Base-by-base conservation (phyloP, 92 coral and sea anemone genomes). In the Palythoa grandis region DNA sequence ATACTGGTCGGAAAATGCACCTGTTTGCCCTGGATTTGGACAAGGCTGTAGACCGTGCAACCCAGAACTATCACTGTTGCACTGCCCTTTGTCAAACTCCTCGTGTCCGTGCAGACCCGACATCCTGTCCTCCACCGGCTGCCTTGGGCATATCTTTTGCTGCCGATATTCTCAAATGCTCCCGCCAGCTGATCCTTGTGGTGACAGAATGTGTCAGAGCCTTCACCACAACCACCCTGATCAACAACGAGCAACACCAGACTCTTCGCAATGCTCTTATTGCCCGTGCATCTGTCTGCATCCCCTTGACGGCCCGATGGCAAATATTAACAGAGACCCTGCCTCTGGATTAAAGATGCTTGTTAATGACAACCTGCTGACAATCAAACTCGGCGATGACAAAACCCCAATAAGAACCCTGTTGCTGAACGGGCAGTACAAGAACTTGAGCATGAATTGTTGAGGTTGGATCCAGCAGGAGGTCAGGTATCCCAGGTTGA, bases 341-440 rank as follows among this genome's bases (percentile, higher is more conserved):
- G 92, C 93, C 72, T 85, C 92, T 9, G 92, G 90, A 48, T 88
- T 90, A 58, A 90, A 88, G 72, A 87, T 87, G 3, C 88, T 92
- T 3, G 85, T 60, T 35, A 63, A 86, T 38, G 90, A 90, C 79
- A 54, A 89, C 17, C 82, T 90, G 72, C 75, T 74, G 56, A 22
- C 70, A n/a, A 13, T 84, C 23, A 80, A 84, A 20, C 40, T 84
- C 14, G 87, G 79, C 11, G 73, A 60, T 8, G 73, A 82, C 2
- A 85, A 74, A 87, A 84, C 63, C 82, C 89, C 77, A 92, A 90
- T 83, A 90, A 85, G 75, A 92, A 92, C 72, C 92, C 92, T n/a
- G 88, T 91, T 24, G 91, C 90, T 7, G 94, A 88, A 70, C 87
- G 24, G 70, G 87, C 80, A 52, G 78, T 70, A 15, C 87, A 83